These are phyloP conservation scores for Conchocele bisecta DNA, from an alignment of 2,888 invertebrate genomes.

Conservation along the genomic window DNA sequence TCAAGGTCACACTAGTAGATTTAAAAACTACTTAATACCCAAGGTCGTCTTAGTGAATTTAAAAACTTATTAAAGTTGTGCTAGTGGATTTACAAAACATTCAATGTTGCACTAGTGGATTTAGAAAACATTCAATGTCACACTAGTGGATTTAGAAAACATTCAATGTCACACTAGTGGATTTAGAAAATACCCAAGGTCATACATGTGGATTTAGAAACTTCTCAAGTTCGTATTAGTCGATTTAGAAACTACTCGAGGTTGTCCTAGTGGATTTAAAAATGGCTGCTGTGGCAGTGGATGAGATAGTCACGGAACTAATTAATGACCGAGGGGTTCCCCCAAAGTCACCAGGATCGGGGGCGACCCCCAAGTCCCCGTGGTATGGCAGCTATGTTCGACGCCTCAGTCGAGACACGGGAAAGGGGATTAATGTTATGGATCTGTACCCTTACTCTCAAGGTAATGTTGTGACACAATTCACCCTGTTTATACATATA, in stretches of 20 bases:
- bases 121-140: too few relatives aligned
- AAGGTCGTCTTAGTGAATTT: too few relatives aligned
- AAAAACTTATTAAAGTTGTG: too few relatives aligned
- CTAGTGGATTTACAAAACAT: too few relatives aligned
- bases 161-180: neutral
- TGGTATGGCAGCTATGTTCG: constrained; percentile 60
- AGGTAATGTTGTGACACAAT: constrained; percentile 3
- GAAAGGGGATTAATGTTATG: constrained; percentile 51
- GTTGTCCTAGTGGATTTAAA: neutral
- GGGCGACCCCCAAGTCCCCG: constrained; percentile 39
- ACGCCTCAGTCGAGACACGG: constrained; percentile 48
- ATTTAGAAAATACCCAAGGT: neutral
- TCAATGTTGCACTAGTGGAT: too few relatives aligned
- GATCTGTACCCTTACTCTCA: constrained; percentile 53
- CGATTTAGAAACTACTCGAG: neutral
- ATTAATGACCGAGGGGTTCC: too few relatives aligned
- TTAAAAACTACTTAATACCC: too few relatives aligned
- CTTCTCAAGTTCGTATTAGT: neutral
- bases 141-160: too few relatives aligned
- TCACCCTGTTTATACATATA: too few relatives aligned
- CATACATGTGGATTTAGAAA: neutral
- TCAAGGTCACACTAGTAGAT: too few relatives aligned
- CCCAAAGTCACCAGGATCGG: constrained; percentile 14
- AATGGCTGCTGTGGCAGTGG: constrained; percentile 1
- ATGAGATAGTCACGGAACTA: too few relatives aligned